These are phyloP conservation scores for Ctenochaetus hawaiiensis DNA, from an alignment of 2,797 vertebrate genomes.

Conservation along the genomic window DNA sequence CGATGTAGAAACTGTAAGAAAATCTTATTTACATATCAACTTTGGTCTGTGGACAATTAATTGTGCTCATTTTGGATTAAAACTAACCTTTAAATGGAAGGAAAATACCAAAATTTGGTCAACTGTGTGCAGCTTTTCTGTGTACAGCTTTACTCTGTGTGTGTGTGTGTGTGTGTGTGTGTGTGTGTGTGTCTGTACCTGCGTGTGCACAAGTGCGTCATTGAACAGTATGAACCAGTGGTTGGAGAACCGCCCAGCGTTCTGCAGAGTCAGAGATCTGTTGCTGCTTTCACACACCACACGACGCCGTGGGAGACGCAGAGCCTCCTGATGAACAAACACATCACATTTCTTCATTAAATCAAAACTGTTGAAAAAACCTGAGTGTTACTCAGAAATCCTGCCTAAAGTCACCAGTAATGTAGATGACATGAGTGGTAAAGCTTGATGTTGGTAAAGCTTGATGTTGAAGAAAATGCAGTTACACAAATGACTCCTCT, in stretches of 20 bases:
- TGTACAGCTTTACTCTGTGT: too few relatives aligned
- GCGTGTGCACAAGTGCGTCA: slow-evolving; percentile 94
- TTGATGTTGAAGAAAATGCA: too few relatives aligned
- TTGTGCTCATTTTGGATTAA: neutral
- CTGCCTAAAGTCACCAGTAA: neutral
- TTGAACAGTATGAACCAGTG: slow-evolving; percentile 98
- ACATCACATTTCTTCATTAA: neutral
- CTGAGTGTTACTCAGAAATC: neutral
- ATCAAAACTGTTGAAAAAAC: neutral
- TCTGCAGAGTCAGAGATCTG: slow-evolving; percentile 91
- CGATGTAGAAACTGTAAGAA: too few relatives aligned
- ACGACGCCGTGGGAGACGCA: slow-evolving; percentile 91
- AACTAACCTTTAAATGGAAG: neutral
- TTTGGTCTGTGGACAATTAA: neutral
- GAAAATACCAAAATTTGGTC: neutral
- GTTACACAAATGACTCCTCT: too few relatives aligned
- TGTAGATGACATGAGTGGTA: too few relatives aligned
- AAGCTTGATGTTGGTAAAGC: too few relatives aligned
- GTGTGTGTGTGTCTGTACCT: slow-evolving; percentile 83
- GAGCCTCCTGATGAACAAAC: slow-evolving; percentile 85
- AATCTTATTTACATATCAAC: too few relatives aligned
- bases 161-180: slow-evolving; percentile 29
- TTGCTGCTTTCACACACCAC: slow-evolving; percentile 96
- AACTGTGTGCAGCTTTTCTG: neutral
- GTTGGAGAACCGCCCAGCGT: slow-evolving; percentile 94